phyloP scores from a whole-genome alignment of 2,888 invertebrate species.

The Mesoligia furuncula region DNA sequence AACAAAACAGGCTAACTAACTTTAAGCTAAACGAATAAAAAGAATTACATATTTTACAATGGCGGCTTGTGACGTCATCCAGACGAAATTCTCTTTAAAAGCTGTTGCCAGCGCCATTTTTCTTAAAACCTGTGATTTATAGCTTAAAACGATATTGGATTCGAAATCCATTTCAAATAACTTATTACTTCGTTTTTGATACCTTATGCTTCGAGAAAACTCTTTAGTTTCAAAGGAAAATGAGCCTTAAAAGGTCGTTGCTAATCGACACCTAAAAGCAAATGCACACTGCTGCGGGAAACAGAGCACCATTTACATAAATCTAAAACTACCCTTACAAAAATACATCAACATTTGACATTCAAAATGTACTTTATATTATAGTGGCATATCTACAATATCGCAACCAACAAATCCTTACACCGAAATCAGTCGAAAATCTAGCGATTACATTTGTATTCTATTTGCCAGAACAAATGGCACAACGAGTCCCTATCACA shows the following conservation, averaged over 20 bases:
- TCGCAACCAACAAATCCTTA: slow-evolving; percentile 60
- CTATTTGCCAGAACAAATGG: slow-evolving; percentile 56
- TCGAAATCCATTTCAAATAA: slow-evolving; percentile 15
- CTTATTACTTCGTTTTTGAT: neutral
- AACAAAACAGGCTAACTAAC: slow-evolving; percentile 27
- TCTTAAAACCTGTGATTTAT: slow-evolving; percentile 24
- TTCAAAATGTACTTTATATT: slow-evolving; percentile 47
- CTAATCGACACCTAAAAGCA: slow-evolving; percentile 39
- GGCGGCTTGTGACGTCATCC: slow-evolving; percentile 5
- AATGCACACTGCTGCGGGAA: slow-evolving; percentile 41
- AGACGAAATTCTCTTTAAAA: slow-evolving; percentile 29
- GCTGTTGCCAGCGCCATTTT: slow-evolving; percentile 2
- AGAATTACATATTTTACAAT: slow-evolving; percentile 33
- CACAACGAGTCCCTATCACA: slow-evolving; percentile 58
- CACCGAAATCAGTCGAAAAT: slow-evolving; percentile 76
- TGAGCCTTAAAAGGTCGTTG: slow-evolving; percentile 38
- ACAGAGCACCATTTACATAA: slow-evolving; percentile 23
- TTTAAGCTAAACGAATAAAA: slow-evolving; percentile 19
- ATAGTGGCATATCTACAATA: slow-evolving; percentile 44
- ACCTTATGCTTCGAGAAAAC: neutral
- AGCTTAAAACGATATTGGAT: slow-evolving; percentile 18
- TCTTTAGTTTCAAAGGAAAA: neutral
- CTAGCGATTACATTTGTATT: slow-evolving; percentile 67
- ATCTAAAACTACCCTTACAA: slow-evolving; percentile 48
- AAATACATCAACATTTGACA: slow-evolving; percentile 49